Evolutionary conservation across 1,140 invertebrate species (phyloP).

Genomic region (Drosophila asahinai): DNA sequence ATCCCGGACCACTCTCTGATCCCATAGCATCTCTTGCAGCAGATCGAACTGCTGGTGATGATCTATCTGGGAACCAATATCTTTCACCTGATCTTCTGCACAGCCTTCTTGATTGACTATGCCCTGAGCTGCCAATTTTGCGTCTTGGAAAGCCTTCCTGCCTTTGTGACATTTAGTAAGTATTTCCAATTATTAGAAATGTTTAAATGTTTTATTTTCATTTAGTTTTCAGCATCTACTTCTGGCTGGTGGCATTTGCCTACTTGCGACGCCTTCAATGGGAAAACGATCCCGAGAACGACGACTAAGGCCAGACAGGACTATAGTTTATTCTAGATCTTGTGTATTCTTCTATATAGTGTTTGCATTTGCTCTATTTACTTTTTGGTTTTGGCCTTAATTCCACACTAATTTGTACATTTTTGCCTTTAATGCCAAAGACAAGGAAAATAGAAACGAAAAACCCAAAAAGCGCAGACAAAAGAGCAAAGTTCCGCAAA

Average conservation of each 20-base stretch:
- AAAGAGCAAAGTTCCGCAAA: slow-evolving; percentile 51
- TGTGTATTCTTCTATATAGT: slow-evolving; percentile 11
- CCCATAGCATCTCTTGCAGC: slow-evolving; percentile 23
- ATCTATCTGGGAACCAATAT: slow-evolving; percentile 29
- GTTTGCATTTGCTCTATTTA: slow-evolving; percentile 43
- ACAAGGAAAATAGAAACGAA: slow-evolving; percentile 58
- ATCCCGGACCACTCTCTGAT: slow-evolving; percentile 6
- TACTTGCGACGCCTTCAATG: slow-evolving; percentile 34
- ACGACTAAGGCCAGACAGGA: background rate
- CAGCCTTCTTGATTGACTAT: slow-evolving; percentile 19
- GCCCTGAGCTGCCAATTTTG: slow-evolving; percentile 9
- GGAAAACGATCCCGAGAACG: slow-evolving; percentile 25
- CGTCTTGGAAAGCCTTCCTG: slow-evolving; percentile 2
- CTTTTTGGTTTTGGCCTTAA: slow-evolving; percentile 51
- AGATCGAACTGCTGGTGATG: slow-evolving; percentile 23
- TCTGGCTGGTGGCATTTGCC: slow-evolving; percentile 36
- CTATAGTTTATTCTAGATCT: slow-evolving; percentile 17
- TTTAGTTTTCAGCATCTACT: slow-evolving; percentile 42
- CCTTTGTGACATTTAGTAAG: slow-evolving; percentile 8
- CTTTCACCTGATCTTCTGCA: slow-evolving; percentile 25
- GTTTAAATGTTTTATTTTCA: background rate
- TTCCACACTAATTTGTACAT: slow-evolving; percentile 82
- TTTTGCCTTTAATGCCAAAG: slow-evolving; percentile 72
- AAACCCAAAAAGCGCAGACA: slow-evolving; percentile 24
- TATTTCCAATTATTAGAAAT: background rate